A percentile compares a stretch with the other conserved stretches of the same genome.
Conservation (phyloP, 2,888 invertebrate genomes). For the Diarsia dahlii region DNA sequence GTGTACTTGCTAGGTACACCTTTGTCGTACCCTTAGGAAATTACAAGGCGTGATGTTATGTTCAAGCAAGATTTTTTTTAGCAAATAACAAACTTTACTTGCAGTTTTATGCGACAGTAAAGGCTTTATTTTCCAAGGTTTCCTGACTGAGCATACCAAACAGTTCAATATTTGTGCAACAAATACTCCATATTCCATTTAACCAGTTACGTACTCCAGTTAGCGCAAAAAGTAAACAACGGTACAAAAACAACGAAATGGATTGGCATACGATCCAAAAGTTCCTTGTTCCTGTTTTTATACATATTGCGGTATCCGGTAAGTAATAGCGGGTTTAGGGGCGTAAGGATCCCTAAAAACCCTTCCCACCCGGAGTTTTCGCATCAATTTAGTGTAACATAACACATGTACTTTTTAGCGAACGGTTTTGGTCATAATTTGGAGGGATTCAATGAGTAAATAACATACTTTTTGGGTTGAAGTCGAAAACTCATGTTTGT, state of each 20-base stretch:
- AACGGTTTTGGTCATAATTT: slow-evolving; percentile 53
- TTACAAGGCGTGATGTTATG: too few relatives aligned
- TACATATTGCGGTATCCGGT: slow-evolving; percentile 56
- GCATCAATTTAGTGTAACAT: slow-evolving; percentile 56
- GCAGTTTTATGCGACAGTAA: neutral
- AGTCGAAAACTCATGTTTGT: neutral
- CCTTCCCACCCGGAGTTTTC: slow-evolving; percentile 37
- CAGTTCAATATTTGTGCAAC: neutral
- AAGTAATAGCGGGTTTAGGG: slow-evolving; percentile 49
- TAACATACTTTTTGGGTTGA: slow-evolving; percentile 3
- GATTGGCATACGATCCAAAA: slow-evolving; percentile 45
- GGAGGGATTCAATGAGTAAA: slow-evolving; percentile 26
- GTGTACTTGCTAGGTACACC: too few relatives aligned
- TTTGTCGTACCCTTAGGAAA: too few relatives aligned
- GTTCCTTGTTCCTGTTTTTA: slow-evolving; percentile 52
- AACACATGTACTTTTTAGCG: slow-evolving; percentile 55
- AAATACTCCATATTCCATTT: slow-evolving; percentile 9
- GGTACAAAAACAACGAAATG: slow-evolving; percentile 29
- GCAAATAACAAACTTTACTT: too few relatives aligned
- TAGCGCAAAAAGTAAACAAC: slow-evolving; percentile 33
- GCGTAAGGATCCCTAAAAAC: slow-evolving; percentile 46
- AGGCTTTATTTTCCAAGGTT: neutral
- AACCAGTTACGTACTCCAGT: neutral
- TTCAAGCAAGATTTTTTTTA: too few relatives aligned
- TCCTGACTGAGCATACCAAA: neutral